Percentiles rank a stretch among this genome's conserved stretches.
phyloP scores from a whole-genome alignment of 2,113 vertebrate species.

The Montifringilla adamsi region DNA sequence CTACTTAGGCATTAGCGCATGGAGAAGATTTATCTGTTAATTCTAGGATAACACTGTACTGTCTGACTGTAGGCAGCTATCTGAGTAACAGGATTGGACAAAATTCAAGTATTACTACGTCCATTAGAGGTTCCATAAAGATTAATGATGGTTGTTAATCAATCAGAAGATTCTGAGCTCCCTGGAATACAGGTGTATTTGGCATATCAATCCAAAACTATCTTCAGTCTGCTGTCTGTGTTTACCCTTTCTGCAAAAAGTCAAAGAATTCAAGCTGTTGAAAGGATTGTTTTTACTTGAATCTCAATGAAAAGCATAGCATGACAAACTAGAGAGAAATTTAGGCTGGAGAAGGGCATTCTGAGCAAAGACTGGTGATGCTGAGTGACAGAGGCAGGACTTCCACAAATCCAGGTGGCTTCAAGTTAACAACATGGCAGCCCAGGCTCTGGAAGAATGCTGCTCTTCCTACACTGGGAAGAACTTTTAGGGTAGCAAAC shows the following conservation, averaged over 20 bases:
- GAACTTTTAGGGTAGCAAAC: neutral
- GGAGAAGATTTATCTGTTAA: slow-evolving; percentile 63
- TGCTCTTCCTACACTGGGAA: neutral
- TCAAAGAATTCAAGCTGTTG: neutral
- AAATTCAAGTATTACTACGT: slow-evolving; percentile 4
- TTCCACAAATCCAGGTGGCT: neutral
- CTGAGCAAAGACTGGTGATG: neutral
- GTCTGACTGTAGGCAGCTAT: slow-evolving; percentile 20
- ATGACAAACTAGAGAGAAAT: neutral
- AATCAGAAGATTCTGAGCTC: slow-evolving; percentile 12
- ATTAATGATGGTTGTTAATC: neutral
- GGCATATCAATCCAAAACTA: neutral
- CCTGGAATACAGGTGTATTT: slow-evolving; percentile 10
- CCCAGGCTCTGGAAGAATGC: neutral
- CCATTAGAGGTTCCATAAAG: slow-evolving; percentile 17
- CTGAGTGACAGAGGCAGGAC: neutral
- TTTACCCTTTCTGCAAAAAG: neutral
- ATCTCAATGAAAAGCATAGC: neutral
- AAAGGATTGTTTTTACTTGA: neutral
- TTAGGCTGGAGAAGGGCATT: neutral
- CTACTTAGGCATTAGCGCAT: slow-evolving; percentile 43
- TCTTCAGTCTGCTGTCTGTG: neutral
- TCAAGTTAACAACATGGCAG: neutral
- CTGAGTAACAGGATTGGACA: slow-evolving; percentile 59
- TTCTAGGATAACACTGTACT: slow-evolving; percentile 39